Conservation (phyloP, 2,888 invertebrate genomes). For the Habroteleia sp. region DNA sequence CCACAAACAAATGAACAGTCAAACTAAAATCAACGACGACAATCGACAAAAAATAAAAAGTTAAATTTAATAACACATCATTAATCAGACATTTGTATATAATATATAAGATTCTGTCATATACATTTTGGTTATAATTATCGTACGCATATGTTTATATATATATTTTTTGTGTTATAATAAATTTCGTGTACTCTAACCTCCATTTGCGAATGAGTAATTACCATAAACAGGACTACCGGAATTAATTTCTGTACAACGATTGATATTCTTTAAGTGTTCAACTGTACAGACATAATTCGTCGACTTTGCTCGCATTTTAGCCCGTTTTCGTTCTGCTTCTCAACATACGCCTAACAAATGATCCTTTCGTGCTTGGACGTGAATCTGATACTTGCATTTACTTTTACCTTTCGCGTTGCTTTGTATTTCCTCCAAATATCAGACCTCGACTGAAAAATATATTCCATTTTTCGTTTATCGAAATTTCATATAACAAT, state of each 20-base stretch:
- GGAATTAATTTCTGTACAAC: conserved; percentile 65
- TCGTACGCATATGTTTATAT: conserved; percentile 44
- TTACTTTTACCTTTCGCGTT: background rate
- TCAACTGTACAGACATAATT: conserved; percentile 59
- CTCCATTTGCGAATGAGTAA: conserved; percentile 70
- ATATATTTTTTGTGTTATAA: conserved; percentile 47
- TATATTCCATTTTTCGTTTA: conserved; percentile 27
- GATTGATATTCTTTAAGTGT: conserved; percentile 66
- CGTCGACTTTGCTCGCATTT: background rate
- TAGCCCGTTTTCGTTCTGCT: background rate
- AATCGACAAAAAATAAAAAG: too few species aligned
- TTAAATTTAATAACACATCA: conserved; percentile 71
- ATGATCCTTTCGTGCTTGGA: conserved; percentile 39
- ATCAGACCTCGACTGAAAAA: conserved; percentile 50
- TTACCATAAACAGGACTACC: conserved; percentile 66
- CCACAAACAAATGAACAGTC: too few species aligned
- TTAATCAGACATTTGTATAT: conserved; percentile 77
- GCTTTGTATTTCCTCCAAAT: conserved; percentile 37
- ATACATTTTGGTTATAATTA: conserved; percentile 71
- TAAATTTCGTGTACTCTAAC: conserved; percentile 69
- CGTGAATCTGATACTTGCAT: conserved; percentile 39
- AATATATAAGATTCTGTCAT: conserved; percentile 77
- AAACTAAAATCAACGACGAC: too few species aligned
- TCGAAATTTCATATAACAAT: conserved; percentile 41
- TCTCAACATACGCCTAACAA: conserved; percentile 60